Evolutionary conservation across 2,888 invertebrate species (phyloP).

Genomic region (Apocheima hispidaria): DNA sequence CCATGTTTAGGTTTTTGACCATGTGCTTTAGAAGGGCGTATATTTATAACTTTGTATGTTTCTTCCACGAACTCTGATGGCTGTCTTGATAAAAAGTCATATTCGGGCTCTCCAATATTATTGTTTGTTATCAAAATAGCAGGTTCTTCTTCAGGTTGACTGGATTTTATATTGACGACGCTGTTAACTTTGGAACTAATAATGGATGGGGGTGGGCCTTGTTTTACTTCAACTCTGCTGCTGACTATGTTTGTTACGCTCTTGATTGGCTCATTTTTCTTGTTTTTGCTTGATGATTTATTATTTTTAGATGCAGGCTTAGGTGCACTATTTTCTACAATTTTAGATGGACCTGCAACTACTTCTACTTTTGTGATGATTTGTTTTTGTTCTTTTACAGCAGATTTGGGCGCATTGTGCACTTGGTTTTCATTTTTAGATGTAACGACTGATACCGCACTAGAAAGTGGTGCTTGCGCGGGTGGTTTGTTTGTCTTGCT

Average conservation of each 20-base stretch:
- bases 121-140: conserved; percentile 88
- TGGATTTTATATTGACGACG: conserved; percentile 84
- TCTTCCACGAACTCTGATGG: conserved; percentile 94
- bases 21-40: conserved; percentile 88
- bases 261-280: conserved; percentile 68
- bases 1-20: conserved; percentile 78
- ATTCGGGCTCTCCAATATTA: conserved; percentile 92
- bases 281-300: conserved; percentile 66
- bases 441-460: conserved; percentile 73
- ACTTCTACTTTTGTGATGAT: conserved; percentile 85
- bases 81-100: conserved; percentile 93
- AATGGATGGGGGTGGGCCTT: conserved; percentile 67
- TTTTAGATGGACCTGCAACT: conserved; percentile 82
- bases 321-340: conserved; percentile 68
- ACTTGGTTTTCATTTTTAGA: conserved; percentile 81
- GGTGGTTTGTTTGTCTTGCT: conserved; percentile 74
- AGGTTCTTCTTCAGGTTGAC: conserved; percentile 81
- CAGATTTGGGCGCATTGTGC: conserved; percentile 76
- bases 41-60: conserved; percentile 93
- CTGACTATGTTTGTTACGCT: conserved; percentile 74
- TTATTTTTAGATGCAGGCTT: conserved; percentile 66
- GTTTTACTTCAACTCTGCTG: conserved; percentile 82
- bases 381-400: conserved; percentile 76
- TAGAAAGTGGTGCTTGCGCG: conserved; percentile 68
- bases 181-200: conserved; percentile 82